These are phyloP conservation scores for Thyatira batis DNA, from an alignment of 2,888 invertebrate species.

Conservation along the genomic window DNA sequence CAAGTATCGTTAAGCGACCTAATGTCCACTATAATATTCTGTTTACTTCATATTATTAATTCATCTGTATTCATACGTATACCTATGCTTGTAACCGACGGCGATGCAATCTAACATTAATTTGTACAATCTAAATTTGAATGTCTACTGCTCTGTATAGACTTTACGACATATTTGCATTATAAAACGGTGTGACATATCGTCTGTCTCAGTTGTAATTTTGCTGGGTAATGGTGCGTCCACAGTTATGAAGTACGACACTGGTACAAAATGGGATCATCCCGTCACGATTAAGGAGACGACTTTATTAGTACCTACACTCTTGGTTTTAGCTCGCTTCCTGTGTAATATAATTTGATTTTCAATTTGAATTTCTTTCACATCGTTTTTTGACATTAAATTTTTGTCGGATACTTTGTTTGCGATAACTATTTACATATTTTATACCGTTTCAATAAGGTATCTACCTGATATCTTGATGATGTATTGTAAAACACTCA, in stretches of 20 bases:
- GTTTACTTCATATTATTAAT: neutral
- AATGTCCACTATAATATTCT: neutral
- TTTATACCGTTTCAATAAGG: no score
- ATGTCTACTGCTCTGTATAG: constrained; percentile 41
- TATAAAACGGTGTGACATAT: constrained; percentile 70
- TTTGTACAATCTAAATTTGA: constrained; percentile 55
- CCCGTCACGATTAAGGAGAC: constrained; percentile 52
- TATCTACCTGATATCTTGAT: no score
- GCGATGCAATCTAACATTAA: constrained; percentile 31
- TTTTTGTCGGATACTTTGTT: neutral
- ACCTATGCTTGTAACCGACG: neutral
- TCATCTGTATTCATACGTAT: neutral
- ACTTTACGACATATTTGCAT: constrained; percentile 71
- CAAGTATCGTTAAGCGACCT: neutral
- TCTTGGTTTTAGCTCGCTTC: constrained; percentile 12
- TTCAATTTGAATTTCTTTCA: neutral
- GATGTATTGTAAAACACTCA: no score
- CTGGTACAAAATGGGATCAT: constrained; percentile 55
- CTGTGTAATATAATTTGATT: constrained; percentile 7
- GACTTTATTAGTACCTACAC: constrained; percentile 48
- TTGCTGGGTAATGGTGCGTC: constrained; percentile 72
- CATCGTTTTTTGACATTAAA: neutral
- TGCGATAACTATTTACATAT: no score
- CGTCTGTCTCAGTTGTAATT: constrained; percentile 66
- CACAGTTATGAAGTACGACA: constrained; percentile 60